Base-by-base conservation (phyloP, 2,888 invertebrate species). In the Sminthurinus aureus region DNA sequence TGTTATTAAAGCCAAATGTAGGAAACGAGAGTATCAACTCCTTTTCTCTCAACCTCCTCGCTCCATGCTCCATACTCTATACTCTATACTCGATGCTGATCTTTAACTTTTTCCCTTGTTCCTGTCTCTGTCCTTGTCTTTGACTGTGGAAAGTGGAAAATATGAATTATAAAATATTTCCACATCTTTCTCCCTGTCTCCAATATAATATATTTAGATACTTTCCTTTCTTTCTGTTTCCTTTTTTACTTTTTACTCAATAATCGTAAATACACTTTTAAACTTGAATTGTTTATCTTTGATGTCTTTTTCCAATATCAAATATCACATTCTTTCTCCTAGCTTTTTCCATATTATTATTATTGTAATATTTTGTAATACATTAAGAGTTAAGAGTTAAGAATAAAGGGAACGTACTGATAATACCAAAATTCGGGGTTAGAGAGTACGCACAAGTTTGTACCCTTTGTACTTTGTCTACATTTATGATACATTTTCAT, bases 221-320 rank as follows among this genome's bases (percentile, higher is more conserved):
- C 6, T 38, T 38, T 38, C 73, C 26, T 79, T 79, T 78, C 78
- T 22, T 78, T 26, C 51, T 38, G 9, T 50, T 18, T 26, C 8
- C 38, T 26, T 38, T 50, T 74, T 50, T 74, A 24, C 64, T 66
- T 64, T 9, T 51, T 58, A 80, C 71, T 67, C 71, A 80, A 80
- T 80, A 80, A 80, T 50, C 71, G 52, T 71, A 80, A 80, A 71
- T 80, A 80, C 73, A 80, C 71, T 80, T 79, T 80, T 80, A 80
- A 80, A 80, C 71, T 80, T 80, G 71, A 80, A 80, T 80, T 80
- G 80, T 80, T 80, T 80, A 80, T 80, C 80, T 80, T 80, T 80
- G 80, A 80, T 80, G 80, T 67, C 69, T 76, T 24, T 26, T 71
- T 71, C 69, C 75, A 50, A 75, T 75, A 50, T 76, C n/a, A 76